Evolutionary conservation across 1,140 invertebrate genomes (phyloP).

Genomic region (Thaumatotibia leucotreta): DNA sequence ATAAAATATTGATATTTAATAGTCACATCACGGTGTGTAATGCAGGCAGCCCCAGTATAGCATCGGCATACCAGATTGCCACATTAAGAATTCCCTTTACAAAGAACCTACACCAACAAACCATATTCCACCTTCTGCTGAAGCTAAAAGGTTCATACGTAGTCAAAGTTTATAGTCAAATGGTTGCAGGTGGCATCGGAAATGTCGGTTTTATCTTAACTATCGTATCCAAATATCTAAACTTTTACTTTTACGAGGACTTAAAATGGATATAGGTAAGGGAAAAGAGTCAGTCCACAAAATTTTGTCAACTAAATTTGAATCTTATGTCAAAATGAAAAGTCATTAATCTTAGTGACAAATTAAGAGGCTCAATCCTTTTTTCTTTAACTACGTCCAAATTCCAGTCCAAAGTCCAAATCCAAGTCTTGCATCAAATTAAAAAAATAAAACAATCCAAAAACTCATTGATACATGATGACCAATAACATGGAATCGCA

Average conservation of each 20-base stretch:
- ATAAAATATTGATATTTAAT: slow-evolving; percentile 74
- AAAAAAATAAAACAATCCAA: background rate
- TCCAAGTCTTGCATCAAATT: too few species aligned
- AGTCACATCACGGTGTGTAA: slow-evolving; percentile 63
- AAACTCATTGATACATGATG: slow-evolving; percentile 11
- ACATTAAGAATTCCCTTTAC: slow-evolving; percentile 64
- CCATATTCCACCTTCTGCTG: slow-evolving; percentile 20
- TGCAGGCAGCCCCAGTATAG: slow-evolving; percentile 60
- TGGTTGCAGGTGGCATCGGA: slow-evolving; percentile 61
- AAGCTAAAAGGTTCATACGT: slow-evolving; percentile 16
- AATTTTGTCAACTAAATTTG: slow-evolving; percentile 55
- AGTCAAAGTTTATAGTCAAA: slow-evolving; percentile 24
- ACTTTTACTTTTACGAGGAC: slow-evolving; percentile 69
- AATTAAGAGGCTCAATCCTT: too few species aligned
- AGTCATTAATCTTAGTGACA: too few species aligned
- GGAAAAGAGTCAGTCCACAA: too few species aligned
- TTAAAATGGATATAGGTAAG: too few species aligned
- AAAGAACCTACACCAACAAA: slow-evolving; percentile 8
- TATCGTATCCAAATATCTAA: slow-evolving; percentile 65
- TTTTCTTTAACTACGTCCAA: too few species aligned
- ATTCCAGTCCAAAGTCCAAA: too few species aligned
- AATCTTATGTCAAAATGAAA: too few species aligned
- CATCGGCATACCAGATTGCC: slow-evolving; percentile 69
- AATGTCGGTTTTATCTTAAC: slow-evolving; percentile 61
- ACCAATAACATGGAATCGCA: too few species aligned